phyloP scores from a whole-genome alignment of 2,797 vertebrate genomes.

The Malacoctenus gilli region DNA sequence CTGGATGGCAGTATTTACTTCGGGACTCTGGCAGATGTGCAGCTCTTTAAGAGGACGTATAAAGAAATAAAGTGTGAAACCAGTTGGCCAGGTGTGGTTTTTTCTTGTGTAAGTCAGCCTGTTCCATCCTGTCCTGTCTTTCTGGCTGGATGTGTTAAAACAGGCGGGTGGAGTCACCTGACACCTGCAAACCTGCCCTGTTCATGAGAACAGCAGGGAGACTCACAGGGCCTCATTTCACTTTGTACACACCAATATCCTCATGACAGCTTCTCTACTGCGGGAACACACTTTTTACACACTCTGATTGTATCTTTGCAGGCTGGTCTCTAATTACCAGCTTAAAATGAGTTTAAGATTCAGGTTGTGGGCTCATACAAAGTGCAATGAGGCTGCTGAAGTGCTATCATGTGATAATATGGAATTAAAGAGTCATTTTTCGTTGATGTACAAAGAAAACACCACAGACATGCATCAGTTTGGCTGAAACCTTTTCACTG shows the following conservation, averaged over 20 bases:
- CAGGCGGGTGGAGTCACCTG: conserved; percentile 32
- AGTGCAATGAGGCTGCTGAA: too few species aligned
- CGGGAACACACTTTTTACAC: neutral
- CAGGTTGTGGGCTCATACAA: too few species aligned
- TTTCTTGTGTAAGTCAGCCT: conserved; percentile 15
- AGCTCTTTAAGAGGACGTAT: conserved; percentile 14
- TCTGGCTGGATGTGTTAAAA: conserved; percentile 28
- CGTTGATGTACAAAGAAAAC: too few species aligned
- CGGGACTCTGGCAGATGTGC: neutral
- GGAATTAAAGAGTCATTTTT: too few species aligned
- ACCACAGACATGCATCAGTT: too few species aligned
- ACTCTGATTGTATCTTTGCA: too few species aligned
- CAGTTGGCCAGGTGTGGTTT: conserved; percentile 39
- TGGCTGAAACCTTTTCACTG: too few species aligned
- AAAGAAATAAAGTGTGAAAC: conserved; percentile 5
- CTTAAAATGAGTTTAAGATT: too few species aligned
- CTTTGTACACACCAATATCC: neutral
- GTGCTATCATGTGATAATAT: too few species aligned
- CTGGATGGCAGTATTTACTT: neutral
- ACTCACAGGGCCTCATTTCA: neutral
- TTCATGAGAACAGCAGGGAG: neutral
- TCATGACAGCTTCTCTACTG: neutral
- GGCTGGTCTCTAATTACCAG: too few species aligned
- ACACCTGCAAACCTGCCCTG: conserved; percentile 33
- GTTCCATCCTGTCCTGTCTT: conserved; percentile 41